Evolutionary conservation across 2,888 invertebrate genomes (phyloP), one percentile per base, ranked within the genome.

Genomic region (Cheiracanthium punctorium): DNA sequence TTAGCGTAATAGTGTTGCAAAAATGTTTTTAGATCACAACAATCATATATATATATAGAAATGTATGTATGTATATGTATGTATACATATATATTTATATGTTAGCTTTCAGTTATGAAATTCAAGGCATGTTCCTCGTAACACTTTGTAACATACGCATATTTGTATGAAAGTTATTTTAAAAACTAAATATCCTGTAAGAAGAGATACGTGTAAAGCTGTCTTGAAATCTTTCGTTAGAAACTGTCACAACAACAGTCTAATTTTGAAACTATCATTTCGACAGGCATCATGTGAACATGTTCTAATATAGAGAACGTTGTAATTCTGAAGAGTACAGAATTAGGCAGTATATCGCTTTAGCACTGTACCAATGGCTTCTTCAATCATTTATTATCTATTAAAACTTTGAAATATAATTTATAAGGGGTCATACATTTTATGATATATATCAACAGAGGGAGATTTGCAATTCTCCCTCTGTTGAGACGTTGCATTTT

Each of bases 301-400:
- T n/a, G 12, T 67, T 67, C 67, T 67, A 67, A 67, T 67, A 30
- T 67, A 30, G 30, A 30, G 29, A 67, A 30, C 67, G 30, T 67
- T 1, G 67, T 67, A 29, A 30, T 67, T 28, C 67, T 67, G 67
- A 67, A 67, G 30, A 67, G 17, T 32, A 67, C 67, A 67, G 67
- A 30, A 67, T 67, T 67, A 32, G 67, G 48, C 48, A 48, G 48
- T 48, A 48, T 48, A 37, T 48, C 17, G 48, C 48, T 48, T 48
- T 17, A 37, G 12, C 12, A 8, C 12, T 37, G 12, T 37, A 37
- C 7, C 37, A 37, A 37, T 37, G 37, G 12, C 12, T 37, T 8
- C 12, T 12, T 37, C 37, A 5, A 10, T 17, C 48, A 48, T 8
- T 8, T 48, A 48, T 48, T 48, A 48, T 2, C 2, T 17, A 17